Conservation (phyloP, 2,113 vertebrate genomes). For the Nematolebias whitei region DNA sequence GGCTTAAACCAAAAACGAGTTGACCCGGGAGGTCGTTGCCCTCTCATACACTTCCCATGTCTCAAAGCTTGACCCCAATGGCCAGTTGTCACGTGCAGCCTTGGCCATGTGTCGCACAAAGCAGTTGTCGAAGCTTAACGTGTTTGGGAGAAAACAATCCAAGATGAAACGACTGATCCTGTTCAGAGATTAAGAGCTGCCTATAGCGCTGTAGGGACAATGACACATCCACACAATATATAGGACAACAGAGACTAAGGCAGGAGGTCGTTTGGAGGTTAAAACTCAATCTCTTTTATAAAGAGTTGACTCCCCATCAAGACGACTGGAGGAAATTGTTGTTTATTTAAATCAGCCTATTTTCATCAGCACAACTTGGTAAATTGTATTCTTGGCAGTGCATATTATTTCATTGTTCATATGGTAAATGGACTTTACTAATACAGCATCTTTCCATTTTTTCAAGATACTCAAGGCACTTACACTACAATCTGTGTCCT, state of each 20-base stretch:
- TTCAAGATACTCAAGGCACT: too few relatives aligned
- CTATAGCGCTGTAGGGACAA: slow-evolving; percentile 28
- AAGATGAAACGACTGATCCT: slow-evolving; percentile 46
- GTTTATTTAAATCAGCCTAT: too few relatives aligned
- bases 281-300: neutral
- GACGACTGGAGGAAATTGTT: too few relatives aligned
- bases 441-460: too few relatives aligned
- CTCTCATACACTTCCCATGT: slow-evolving; percentile 9
- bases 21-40: slow-evolving; percentile 21
- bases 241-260: slow-evolving; percentile 5
- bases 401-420: too few relatives aligned
- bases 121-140: slow-evolving; percentile 33
- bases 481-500: too few relatives aligned
- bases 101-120: slow-evolving; percentile 14
- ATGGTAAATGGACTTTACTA: too few relatives aligned
- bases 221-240: slow-evolving; percentile 6
- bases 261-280: slow-evolving; percentile 3
- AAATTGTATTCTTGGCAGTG: too few relatives aligned
- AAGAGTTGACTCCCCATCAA: neutral
- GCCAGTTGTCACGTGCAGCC: slow-evolving; percentile 32
- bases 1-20: slow-evolving; percentile 14
- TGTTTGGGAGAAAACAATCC: slow-evolving; percentile 47
- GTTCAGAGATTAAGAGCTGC: slow-evolving; percentile 46
- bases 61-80: slow-evolving; percentile 1
- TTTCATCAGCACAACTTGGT: too few relatives aligned